phyloP scores from a whole-genome alignment of 2,113 vertebrate species.

The Dunckerocampus dactyliophorus region DNA sequence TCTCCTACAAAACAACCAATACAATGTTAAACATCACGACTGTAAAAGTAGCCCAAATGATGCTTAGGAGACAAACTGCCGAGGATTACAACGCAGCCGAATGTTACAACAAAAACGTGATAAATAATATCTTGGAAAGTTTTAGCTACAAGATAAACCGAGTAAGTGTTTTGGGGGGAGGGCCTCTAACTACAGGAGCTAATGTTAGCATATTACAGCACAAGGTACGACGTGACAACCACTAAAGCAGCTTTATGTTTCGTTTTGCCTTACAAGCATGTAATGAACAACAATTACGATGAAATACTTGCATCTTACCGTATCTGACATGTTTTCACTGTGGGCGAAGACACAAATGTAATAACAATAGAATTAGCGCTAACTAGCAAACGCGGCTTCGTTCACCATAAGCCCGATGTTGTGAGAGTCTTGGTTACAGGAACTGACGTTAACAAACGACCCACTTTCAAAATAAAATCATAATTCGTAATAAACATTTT shows the following conservation, averaged over 20 bases:
- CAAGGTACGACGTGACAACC: conserved; percentile 2
- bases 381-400: conserved; percentile 8
- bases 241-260: fast-evolving
- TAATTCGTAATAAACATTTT: too few species aligned
- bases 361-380: conserved; percentile 26
- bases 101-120: neutral
- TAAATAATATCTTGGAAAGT: too few species aligned
- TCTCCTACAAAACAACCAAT: conserved; percentile 78
- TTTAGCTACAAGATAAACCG: neutral
- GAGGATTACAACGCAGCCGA: neutral
- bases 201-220: conserved; percentile 40
- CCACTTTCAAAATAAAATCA: conserved; percentile 32
- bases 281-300: neutral
- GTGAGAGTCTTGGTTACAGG: conserved; percentile 35
- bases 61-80: too few species aligned
- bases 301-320: conserved; percentile 49
- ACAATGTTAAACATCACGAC: too few species aligned
- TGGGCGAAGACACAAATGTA: neutral
- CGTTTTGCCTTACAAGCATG: fast-evolving
- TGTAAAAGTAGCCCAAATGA: neutral
- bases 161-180: conserved; percentile 1
- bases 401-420: conserved; percentile 32
- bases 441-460: neutral
- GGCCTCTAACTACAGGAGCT: conserved; percentile 51
- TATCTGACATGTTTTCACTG: conserved; percentile 70